A percentile compares a stretch with the other conserved stretches of the same genome.
Evolutionary conservation across 2,797 vertebrate species (phyloP).

Genomic region (Scleropages formosus): DNA sequence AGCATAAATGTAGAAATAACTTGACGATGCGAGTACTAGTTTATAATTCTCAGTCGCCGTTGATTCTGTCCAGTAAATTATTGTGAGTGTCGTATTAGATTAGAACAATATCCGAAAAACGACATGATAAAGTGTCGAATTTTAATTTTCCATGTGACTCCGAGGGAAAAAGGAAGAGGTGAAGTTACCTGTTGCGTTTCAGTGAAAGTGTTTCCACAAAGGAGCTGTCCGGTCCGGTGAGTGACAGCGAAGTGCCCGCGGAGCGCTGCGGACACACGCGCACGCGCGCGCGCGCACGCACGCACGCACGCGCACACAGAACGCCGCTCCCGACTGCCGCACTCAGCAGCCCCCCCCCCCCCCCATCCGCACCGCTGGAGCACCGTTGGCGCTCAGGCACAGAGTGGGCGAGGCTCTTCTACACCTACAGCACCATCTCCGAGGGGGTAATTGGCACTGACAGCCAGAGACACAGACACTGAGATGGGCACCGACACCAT

Average conservation of each 20-base stretch:
- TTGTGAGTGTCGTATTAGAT: neutral
- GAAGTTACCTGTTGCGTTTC: constrained; percentile 34
- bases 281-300: too few species aligned
- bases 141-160: constrained; percentile 1
- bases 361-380: too few species aligned
- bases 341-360: too few species aligned
- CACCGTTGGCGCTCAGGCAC: too few species aligned
- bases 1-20: neutral
- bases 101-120: neutral
- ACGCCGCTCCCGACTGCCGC: too few species aligned
- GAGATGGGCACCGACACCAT: too few species aligned
- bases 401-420: too few species aligned
- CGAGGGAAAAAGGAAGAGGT: constrained; percentile 14
- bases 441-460: too few species aligned
- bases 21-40: too few species aligned
- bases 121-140: neutral
- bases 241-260: neutral
- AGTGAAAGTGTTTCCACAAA: neutral
- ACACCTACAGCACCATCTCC: too few species aligned
- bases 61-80: neutral
- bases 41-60: neutral
- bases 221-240: neutral
- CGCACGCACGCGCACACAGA: too few species aligned
- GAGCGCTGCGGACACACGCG: neutral
- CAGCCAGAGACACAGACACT: too few species aligned